Conservation (phyloP, 2,797 vertebrate species). For the Thunnus albacares region DNA sequence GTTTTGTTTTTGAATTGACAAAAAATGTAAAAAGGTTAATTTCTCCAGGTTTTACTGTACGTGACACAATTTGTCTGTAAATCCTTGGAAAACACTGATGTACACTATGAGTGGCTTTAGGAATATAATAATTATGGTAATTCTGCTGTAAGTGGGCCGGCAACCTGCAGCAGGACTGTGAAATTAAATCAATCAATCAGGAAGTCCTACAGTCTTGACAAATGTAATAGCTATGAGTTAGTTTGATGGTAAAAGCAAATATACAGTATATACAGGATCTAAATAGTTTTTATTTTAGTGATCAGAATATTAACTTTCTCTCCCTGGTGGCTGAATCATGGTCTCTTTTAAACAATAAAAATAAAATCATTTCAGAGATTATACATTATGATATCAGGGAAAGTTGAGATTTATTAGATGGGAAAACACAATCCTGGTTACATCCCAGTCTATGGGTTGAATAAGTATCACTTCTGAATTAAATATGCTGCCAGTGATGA, state of each 20-base stretch:
- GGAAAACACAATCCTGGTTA: not conserved
- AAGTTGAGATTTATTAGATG: not conserved
- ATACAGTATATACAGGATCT: not conserved
- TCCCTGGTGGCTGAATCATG: slow-evolving; percentile 9
- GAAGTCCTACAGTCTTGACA: slow-evolving; percentile 25
- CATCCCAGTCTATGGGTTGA: not conserved
- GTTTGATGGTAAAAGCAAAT: not conserved
- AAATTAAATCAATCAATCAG: slow-evolving; percentile 37
- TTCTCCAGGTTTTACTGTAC: too few relatives aligned
- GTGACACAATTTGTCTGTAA: not conserved
- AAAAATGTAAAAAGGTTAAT: not conserved
- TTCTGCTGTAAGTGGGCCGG: too few relatives aligned
- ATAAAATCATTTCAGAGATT: not conserved
- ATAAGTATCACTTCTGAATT: slow-evolving; percentile 26
- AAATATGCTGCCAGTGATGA: slow-evolving; percentile 32
- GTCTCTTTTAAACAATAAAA: slow-evolving; percentile 10
- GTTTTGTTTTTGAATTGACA: not conserved
- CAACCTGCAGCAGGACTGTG: slow-evolving; percentile 11
- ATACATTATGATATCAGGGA: not conserved
- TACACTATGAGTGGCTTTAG: too few relatives aligned
- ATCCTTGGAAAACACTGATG: not conserved
- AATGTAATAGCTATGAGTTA: slow-evolving; percentile 30
- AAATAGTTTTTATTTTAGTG: slow-evolving; percentile 21
- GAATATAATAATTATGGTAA: too few relatives aligned
- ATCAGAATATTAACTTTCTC: slow-evolving; percentile 18